These are phyloP conservation scores for Alligator mississippiensis DNA, from an alignment of 2,113 vertebrate species.

Conservation along the genomic window DNA sequence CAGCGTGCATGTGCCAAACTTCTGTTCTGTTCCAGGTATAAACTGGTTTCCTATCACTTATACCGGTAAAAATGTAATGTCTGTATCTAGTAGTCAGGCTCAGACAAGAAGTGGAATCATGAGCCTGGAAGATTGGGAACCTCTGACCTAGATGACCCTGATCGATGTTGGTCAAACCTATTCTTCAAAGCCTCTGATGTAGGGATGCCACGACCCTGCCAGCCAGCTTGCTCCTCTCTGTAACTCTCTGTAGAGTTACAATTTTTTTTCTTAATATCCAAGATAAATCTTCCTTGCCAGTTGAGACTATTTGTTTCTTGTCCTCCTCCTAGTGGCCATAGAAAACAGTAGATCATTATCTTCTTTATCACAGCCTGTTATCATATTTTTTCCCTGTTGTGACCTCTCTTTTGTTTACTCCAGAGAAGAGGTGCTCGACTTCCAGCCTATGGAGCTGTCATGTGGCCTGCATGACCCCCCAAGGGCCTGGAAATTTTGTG, in stretches of 20 bases:
- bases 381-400: rapidly evolving
- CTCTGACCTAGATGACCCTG: background rate
- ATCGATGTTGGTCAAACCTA: background rate
- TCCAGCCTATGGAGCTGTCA: too few species aligned
- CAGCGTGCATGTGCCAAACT: too few species aligned
- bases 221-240: background rate
- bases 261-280: rapidly evolving
- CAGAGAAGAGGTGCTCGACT: too few species aligned
- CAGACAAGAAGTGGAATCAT: too few species aligned
- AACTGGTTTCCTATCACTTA: too few species aligned
- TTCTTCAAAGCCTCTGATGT: background rate
- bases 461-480: too few species aligned
- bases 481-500: too few species aligned
- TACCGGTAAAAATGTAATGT: too few species aligned
- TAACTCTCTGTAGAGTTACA: background rate
- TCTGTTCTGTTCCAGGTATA: too few species aligned
- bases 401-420: background rate
- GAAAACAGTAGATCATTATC: background rate
- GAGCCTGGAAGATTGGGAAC: too few species aligned
- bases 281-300: background rate
- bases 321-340: rapidly evolving
- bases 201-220: rapidly evolving
- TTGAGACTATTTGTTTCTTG: background rate
- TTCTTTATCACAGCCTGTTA: background rate
- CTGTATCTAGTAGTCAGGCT: too few species aligned